Percentiles rank a stretch among this genome's conserved stretches.
phyloP scores from a whole-genome alignment of 2,797 vertebrate species.

The Setipinna tenuifilis region DNA sequence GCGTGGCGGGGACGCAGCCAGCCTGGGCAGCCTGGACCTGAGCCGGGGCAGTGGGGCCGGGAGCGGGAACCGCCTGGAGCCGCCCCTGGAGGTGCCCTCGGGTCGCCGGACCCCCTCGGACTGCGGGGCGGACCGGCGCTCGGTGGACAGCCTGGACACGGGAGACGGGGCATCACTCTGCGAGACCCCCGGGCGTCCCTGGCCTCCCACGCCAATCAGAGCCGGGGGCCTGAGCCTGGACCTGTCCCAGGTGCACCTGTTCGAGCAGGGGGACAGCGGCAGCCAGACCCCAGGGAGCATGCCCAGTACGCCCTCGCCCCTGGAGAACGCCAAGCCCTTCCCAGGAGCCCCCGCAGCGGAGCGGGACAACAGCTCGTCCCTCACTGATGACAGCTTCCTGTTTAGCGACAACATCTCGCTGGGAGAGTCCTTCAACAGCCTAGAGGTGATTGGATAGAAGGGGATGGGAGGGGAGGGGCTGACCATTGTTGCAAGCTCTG shows the following conservation, averaged over 20 bases:
- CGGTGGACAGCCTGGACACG: conserved; percentile 83
- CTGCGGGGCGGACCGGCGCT: conserved; percentile 79
- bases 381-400: conserved; percentile 75
- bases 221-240: conserved; percentile 85
- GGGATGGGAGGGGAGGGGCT: no score
- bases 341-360: conserved; percentile 67
- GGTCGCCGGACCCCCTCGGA: conserved; percentile 62
- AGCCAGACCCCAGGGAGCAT: conserved; percentile 88
- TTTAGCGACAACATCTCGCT: conserved; percentile 84
- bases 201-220: conserved; percentile 74
- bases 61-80: conserved; percentile 66
- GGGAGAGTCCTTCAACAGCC: conserved; percentile 81
- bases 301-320: conserved; percentile 91
- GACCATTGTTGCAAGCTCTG: not conserved
- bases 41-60: conserved; percentile 53
- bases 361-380: conserved; percentile 71
- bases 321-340: conserved; percentile 85
- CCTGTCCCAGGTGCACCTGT: conserved; percentile 82
- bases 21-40: conserved; percentile 74
- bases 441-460: conserved; percentile 77
- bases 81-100: conserved; percentile 55
- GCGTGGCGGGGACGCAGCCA: conserved; percentile 59
- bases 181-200: conserved; percentile 74
- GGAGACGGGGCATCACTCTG: conserved; percentile 73
- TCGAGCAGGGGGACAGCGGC: conserved; percentile 79